Conservation (phyloP, 2,797 vertebrate species). For the Enteromius thamalakanensis region DNA sequence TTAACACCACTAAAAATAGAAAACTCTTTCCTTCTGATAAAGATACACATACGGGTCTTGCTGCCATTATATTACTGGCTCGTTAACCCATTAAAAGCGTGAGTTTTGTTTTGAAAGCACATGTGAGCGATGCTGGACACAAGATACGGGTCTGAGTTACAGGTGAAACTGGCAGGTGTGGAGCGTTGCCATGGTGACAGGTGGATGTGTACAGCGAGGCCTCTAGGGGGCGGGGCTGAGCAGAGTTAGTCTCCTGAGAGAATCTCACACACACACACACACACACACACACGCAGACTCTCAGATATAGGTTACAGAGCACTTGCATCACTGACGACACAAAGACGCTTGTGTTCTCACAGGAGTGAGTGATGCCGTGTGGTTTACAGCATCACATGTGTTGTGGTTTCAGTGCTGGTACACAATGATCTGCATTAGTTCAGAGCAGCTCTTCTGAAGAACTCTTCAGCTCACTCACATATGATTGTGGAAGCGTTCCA, state of each 20-base stretch:
- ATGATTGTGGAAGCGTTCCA: not conserved
- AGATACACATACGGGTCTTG: not conserved
- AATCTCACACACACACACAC: not conserved
- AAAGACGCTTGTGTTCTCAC: conserved; percentile 34
- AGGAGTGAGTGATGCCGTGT: conserved; percentile 9
- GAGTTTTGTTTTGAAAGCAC: conserved; percentile 19
- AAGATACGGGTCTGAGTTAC: not conserved
- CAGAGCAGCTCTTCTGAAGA: not conserved
- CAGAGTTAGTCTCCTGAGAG: conserved; percentile 23
- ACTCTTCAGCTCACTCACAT: not conserved
- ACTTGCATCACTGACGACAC: conserved; percentile 24
- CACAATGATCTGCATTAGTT: conserved; percentile 10
- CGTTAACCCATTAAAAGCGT: not conserved
- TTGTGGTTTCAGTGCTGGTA: not conserved
- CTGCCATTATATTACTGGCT: not conserved
- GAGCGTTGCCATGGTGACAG: conserved; percentile 16
- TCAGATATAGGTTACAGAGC: conserved; percentile 32
- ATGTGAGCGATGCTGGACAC: not conserved
- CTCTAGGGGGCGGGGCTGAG: conserved; percentile 49
- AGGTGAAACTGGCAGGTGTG: conserved; percentile 34
- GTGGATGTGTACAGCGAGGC: not conserved
- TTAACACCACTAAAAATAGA: conserved; percentile 41
- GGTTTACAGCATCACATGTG: conserved; percentile 25
- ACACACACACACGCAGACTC: not conserved
- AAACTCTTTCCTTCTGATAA: conserved; percentile 34